A percentile compares a stretch with the other conserved stretches of the same genome.
These are phyloP conservation scores for Hylaeus anthracinus DNA, from an alignment of 1,140 invertebrate species.

Conservation along the genomic window DNA sequence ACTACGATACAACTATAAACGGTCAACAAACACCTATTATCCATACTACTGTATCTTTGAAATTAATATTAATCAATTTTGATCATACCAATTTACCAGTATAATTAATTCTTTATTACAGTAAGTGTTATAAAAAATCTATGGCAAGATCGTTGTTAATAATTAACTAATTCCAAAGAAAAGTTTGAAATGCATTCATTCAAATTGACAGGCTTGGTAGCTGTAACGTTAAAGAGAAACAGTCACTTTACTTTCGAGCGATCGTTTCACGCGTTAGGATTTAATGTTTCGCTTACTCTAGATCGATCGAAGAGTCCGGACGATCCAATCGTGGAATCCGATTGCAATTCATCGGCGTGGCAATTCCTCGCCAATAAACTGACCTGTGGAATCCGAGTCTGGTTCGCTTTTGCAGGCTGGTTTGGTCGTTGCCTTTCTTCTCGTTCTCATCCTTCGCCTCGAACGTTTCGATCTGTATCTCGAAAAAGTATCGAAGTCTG, in stretches of 20 bases:
- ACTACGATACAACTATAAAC: no score
- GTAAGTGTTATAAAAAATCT: no score
- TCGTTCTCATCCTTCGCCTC: background rate
- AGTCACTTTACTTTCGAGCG: background rate
- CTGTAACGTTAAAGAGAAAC: background rate
- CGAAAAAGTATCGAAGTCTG: conserved; percentile 22
- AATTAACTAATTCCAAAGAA: no score
- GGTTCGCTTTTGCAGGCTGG: background rate
- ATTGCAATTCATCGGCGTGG: background rate
- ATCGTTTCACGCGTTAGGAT: background rate
- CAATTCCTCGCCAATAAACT: background rate
- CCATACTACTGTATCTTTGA: no score
- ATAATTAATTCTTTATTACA: no score
- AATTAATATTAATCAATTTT: no score
- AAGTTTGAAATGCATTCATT: no score
- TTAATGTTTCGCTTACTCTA: background rate
- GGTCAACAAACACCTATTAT: no score
- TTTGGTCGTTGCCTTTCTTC: background rate
- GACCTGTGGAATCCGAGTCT: background rate
- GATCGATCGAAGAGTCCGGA: background rate
- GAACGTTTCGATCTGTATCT: conserved; percentile 8
- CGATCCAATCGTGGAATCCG: background rate
- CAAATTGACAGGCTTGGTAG: no score
- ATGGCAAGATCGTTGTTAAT: no score
- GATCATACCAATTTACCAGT: no score